Evolutionary conservation across 2,888 invertebrate genomes (phyloP).

Genomic region (Pollenia amentaria): DNA sequence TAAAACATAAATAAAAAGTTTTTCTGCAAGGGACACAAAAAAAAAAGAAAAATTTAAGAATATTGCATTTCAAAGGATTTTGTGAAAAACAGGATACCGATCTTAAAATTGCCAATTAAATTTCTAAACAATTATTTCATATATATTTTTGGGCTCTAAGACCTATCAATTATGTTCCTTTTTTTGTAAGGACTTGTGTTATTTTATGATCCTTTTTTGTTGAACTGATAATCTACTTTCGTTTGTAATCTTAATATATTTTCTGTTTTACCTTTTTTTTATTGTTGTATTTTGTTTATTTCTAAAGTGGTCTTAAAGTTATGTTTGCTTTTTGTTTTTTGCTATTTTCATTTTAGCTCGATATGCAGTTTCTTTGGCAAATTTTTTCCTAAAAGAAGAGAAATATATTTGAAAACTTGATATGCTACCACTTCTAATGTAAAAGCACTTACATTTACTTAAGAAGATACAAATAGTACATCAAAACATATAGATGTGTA

Average conservation of each 20-base stretch:
- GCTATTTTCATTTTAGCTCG: slow-evolving; percentile 3
- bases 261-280: slow-evolving; percentile 7
- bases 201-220: not conserved
- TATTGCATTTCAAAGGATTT: too few relatives aligned
- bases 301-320: slow-evolving; percentile 44
- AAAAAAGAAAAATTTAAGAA: not conserved
- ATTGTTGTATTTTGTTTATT: slow-evolving; percentile 40
- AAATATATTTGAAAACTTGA: slow-evolving; percentile 16
- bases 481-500: not conserved
- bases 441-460: slow-evolving; percentile 36
- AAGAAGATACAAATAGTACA: slow-evolving; percentile 26
- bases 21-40: not conserved
- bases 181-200: not conserved
- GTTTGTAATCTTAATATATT: slow-evolving; percentile 50
- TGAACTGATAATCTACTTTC: slow-evolving; percentile 15
- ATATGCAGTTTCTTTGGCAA: not conserved
- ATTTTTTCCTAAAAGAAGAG: not conserved
- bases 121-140: too few relatives aligned
- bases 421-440: slow-evolving; percentile 25
- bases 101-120: too few relatives aligned
- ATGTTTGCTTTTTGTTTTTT: slow-evolving; percentile 11
- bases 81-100: too few relatives aligned
- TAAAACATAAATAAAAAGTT: not conserved
- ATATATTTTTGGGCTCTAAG: too few relatives aligned
- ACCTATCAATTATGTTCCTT: not conserved